phyloP scores from a whole-genome alignment of 2,797 vertebrate genomes.

The Xenopus petersii region DNA sequence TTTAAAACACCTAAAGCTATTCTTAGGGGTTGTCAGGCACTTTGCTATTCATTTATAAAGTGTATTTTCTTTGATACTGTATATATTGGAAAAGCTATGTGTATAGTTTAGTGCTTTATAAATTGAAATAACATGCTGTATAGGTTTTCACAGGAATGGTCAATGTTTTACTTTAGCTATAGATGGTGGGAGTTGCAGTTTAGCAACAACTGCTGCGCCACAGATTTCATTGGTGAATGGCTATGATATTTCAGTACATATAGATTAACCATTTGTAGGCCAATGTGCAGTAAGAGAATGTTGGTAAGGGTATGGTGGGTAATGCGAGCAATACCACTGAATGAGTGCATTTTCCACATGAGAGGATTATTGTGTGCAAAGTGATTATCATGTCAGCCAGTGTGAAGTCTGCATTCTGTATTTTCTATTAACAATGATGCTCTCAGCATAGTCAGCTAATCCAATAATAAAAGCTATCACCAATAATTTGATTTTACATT shows the following conservation, averaged over 20 bases:
- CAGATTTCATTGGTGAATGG: neutral
- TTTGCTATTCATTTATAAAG: too few species aligned
- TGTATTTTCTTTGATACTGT: too few species aligned
- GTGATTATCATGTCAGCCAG: conserved; percentile 36
- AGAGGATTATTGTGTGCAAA: conserved; percentile 18
- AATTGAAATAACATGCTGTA: too few species aligned
- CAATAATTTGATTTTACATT: conserved; percentile 40
- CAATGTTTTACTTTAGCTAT: too few species aligned
- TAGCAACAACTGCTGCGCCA: neutral
- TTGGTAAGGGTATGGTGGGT: neutral
- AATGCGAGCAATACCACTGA: neutral
- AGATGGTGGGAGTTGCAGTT: too few species aligned
- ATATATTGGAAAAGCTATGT: too few species aligned
- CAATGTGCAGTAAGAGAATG: conserved; percentile 11
- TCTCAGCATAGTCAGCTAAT: conserved; percentile 34
- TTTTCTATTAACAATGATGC: conserved; percentile 35
- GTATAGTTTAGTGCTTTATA: too few species aligned
- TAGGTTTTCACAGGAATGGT: too few species aligned
- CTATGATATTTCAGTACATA: neutral
- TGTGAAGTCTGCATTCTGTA: conserved; percentile 25
- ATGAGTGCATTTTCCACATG: conserved; percentile 38
- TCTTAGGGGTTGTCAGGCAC: too few species aligned
- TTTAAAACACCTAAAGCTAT: too few species aligned
- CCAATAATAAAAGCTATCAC: conserved; percentile 43
- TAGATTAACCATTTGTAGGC: neutral